These are phyloP conservation scores for Zeus faber DNA, from an alignment of 2,113 vertebrate genomes.

Conservation along the genomic window DNA sequence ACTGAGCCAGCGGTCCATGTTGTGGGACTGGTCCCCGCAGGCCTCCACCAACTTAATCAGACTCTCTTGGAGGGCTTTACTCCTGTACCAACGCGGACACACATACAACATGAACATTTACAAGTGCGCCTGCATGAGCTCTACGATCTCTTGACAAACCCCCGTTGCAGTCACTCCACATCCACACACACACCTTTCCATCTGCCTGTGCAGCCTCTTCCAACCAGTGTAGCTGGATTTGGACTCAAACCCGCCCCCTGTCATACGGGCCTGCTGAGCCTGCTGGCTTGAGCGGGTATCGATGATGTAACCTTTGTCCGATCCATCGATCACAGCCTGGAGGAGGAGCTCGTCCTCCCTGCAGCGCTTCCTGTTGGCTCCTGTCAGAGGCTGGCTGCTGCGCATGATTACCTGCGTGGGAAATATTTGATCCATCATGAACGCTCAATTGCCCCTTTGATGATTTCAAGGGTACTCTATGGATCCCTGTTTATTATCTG, in stretches of 20 bases:
- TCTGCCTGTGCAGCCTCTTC: slow-evolving; percentile 77
- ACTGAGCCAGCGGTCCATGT: slow-evolving; percentile 83
- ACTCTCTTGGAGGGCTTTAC: slow-evolving; percentile 82
- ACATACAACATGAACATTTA: not conserved
- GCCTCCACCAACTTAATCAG: slow-evolving; percentile 78
- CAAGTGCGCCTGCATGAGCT: not conserved
- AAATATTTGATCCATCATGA: not conserved
- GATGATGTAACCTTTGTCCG: slow-evolving; percentile 73
- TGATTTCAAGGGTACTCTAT: no score
- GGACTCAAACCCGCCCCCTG: slow-evolving; percentile 78
- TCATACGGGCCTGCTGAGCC: slow-evolving; percentile 78
- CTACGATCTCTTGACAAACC: no score
- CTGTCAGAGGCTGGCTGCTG: slow-evolving; percentile 79
- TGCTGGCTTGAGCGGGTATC: slow-evolving; percentile 80
- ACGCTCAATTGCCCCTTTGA: no score
- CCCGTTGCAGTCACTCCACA: not conserved
- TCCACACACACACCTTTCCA: slow-evolving; percentile 76
- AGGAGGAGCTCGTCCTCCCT: slow-evolving; percentile 78
- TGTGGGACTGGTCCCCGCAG: slow-evolving; percentile 68
- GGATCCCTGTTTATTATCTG: not conserved
- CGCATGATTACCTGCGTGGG: slow-evolving; percentile 77
- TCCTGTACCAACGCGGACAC: slow-evolving; percentile 61
- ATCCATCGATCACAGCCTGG: slow-evolving; percentile 44
- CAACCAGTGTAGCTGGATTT: slow-evolving; percentile 76
- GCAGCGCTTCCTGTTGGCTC: slow-evolving; percentile 80